Conservation (phyloP, 2,797 vertebrate species). For the Typhlichthys eigenmanni region DNA sequence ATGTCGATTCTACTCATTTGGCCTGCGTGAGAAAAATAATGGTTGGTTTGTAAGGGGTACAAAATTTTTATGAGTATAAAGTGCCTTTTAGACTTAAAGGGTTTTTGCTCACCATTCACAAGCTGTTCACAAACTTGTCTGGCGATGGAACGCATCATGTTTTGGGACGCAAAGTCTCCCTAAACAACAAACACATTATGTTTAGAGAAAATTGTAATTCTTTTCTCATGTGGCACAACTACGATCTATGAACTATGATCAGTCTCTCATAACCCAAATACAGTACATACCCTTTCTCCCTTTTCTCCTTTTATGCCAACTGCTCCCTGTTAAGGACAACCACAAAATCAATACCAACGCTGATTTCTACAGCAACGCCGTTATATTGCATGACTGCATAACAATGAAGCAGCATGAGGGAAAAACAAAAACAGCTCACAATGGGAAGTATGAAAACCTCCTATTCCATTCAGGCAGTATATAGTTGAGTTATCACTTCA, state of each 20-base stretch:
- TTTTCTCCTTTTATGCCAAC: conserved; percentile 94
- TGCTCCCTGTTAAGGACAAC: conserved; percentile 81
- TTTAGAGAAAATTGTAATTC: conserved; percentile 13
- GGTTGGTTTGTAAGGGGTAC: background rate
- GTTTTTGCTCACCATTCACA: conserved; percentile 87
- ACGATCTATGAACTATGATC: background rate
- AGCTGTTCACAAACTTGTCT: conserved; percentile 99
- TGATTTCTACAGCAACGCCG: background rate
- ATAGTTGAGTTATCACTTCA: too few species aligned
- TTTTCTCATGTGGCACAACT: background rate
- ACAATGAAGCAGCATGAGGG: too few species aligned
- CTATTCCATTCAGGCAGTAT: too few species aligned
- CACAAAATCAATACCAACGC: background rate
- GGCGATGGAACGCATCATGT: conserved; percentile 97
- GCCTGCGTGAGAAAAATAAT: conserved; percentile 67
- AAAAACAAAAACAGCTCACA: too few species aligned
- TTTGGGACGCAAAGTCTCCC: conserved; percentile 96
- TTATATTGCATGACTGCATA: too few species aligned
- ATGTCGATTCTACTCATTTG: conserved; percentile 95
- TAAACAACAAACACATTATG: conserved; percentile 63
- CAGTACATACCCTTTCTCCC: conserved; percentile 88
- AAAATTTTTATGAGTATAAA: background rate
- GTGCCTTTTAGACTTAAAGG: background rate
- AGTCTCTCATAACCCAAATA: background rate
- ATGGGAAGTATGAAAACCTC: background rate